Evolutionary conservation across 2,113 vertebrate species (phyloP).

Genomic region (Empidonax traillii): DNA sequence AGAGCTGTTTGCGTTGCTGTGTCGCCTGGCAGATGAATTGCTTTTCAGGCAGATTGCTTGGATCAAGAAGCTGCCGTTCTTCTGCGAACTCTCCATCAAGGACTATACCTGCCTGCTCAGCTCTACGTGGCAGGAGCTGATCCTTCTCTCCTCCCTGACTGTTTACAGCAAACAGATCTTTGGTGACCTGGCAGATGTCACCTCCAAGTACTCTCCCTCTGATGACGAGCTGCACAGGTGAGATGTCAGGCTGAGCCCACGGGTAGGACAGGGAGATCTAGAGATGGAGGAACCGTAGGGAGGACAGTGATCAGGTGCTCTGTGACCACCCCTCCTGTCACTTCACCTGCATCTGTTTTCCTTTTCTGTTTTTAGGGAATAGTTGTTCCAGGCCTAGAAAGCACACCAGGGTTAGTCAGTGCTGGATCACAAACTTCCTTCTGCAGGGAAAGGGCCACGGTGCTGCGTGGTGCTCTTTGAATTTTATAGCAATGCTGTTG

Average conservation of each 20-base stretch:
- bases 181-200: constrained; percentile 92
- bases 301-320: background rate
- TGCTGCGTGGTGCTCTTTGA: background rate
- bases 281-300: background rate
- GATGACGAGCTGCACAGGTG: constrained; percentile 95
- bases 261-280: background rate
- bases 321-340: background rate
- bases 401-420: background rate
- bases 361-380: background rate
- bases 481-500: background rate
- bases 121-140: constrained; percentile 97
- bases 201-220: constrained; percentile 94
- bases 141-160: constrained; percentile 94
- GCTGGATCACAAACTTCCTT: background rate
- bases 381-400: background rate
- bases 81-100: constrained; percentile 96
- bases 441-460: background rate
- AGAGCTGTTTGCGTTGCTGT: constrained; percentile 94
- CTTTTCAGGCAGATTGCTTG: constrained; percentile 98
- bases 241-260: background rate
- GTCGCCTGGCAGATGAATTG: constrained; percentile 95
- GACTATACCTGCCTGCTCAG: constrained; percentile 98
- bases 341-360: background rate
- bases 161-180: constrained; percentile 97
- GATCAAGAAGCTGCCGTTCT: constrained; percentile 99